Evolutionary conservation across 2,113 vertebrate genomes (phyloP), one percentile per base, ranked within the genome.

Genomic region (Nipponia nippon): DNA sequence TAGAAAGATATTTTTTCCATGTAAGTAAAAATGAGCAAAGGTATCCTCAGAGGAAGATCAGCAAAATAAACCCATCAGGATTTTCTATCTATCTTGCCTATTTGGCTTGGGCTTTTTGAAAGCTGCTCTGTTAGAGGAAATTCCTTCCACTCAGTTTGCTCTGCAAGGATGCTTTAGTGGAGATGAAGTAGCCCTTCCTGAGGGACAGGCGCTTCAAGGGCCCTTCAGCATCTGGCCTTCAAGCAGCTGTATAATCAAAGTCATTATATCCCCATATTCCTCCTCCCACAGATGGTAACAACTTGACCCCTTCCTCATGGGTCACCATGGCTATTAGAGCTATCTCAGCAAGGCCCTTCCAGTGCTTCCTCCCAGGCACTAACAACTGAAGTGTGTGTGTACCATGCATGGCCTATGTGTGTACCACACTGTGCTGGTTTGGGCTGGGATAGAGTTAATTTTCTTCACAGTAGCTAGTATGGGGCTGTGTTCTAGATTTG

Each of bases 101-200:
- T 86, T 89, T 67, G 25, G 46, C 59, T 93, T 53, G 27, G 26
- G 19, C 3, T 67, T 93, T 96, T 77, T 58, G 66, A 73, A 93
- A 88, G 32, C 40, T 85, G 26, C 46, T 42, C 20, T 73, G 36
- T 58, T 90, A 66, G 59, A 59, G 34, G 34, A 79, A 90, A 81
- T 86, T 62, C 61, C 75, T 92, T 86, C 66, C 70, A 62, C 70
- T 80, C 36, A 19, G 71, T 83, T 95, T 80, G 59, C 65, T 84
- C 44, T 55, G 46, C 9, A 12, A 86, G 50, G 52, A 81, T 55
- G 59, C 23, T 83, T 80, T 81, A 89, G 30, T 71, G 77, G 67
- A 86, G 66, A 55, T 19, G 56, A 65, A 93, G 83, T 59, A 75
- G 61, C 27, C 79, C 50, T 77, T 72, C 53, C 66, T 80, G 83